Evolutionary conservation across 2,797 vertebrate species (phyloP).

Genomic region (Morelia viridis): DNA sequence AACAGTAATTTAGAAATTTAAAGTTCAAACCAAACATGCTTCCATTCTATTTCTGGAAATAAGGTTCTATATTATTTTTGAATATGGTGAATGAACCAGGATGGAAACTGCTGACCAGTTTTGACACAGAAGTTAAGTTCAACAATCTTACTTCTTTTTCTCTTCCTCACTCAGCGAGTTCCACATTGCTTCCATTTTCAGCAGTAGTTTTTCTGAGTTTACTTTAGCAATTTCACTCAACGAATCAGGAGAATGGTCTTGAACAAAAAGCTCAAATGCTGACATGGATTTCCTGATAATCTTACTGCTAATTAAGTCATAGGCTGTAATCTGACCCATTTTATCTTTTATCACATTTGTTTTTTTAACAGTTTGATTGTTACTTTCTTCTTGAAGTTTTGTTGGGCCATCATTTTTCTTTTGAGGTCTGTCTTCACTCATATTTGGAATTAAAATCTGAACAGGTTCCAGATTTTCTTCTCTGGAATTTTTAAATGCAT

Average conservation of each 20-base stretch:
- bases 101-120: constrained; percentile 71
- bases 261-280: constrained; percentile 82
- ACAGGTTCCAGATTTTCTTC: constrained; percentile 83
- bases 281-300: constrained; percentile 83
- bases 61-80: constrained; percentile 47
- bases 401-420: constrained; percentile 33
- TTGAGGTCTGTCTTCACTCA: constrained; percentile 12
- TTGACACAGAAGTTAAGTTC: constrained; percentile 70
- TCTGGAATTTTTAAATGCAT: constrained; percentile 71
- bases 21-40: constrained; percentile 60
- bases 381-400: constrained; percentile 49
- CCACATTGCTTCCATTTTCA: constrained; percentile 82
- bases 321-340: constrained; percentile 81
- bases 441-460: constrained; percentile 73
- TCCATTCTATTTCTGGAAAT: constrained; percentile 71
- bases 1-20: constrained; percentile 47
- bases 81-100: constrained; percentile 74
- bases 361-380: constrained; percentile 64
- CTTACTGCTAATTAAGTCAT: constrained; percentile 86
- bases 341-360: constrained; percentile 83
- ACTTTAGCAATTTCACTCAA: constrained; percentile 80
- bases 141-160: constrained; percentile 89
- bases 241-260: constrained; percentile 80
- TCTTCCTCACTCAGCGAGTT: constrained; percentile 85
- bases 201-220: constrained; percentile 80